Conservation (phyloP, 2,888 invertebrate species). For the Cloeon dipterum region DNA sequence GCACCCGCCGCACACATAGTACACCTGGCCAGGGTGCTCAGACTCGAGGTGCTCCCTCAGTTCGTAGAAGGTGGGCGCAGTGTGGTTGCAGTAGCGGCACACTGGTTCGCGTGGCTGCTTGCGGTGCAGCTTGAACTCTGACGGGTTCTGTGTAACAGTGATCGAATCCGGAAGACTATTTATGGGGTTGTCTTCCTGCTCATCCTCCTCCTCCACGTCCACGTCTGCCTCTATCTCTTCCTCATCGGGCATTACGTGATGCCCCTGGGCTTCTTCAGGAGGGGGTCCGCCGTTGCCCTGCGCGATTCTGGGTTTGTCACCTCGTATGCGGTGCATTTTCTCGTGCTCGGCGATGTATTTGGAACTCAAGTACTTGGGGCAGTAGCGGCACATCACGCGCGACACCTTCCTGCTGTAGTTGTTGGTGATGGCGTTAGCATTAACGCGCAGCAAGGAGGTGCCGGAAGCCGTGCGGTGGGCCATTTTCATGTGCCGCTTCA, state of each 20-base stretch:
- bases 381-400: neutral
- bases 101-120: too few relatives aligned
- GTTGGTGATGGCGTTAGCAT: neutral
- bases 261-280: too few relatives aligned
- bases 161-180: too few relatives aligned
- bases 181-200: too few relatives aligned
- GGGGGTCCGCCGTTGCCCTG: too few relatives aligned
- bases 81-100: neutral
- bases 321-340: neutral
- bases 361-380: neutral
- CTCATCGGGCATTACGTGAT: too few relatives aligned
- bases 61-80: neutral
- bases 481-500: neutral
- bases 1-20: neutral
- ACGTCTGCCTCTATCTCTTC: too few relatives aligned
- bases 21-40: neutral
- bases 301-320: neutral
- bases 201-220: too few relatives aligned
- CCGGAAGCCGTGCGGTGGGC: neutral
- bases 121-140: too few relatives aligned
- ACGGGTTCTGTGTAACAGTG: too few relatives aligned
- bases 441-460: neutral
- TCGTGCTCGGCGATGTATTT: neutral
- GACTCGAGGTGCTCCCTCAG: neutral
- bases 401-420: neutral